phyloP scores from a whole-genome alignment of 2,113 vertebrate genomes.

The Hirundichthys speculiger region DNA sequence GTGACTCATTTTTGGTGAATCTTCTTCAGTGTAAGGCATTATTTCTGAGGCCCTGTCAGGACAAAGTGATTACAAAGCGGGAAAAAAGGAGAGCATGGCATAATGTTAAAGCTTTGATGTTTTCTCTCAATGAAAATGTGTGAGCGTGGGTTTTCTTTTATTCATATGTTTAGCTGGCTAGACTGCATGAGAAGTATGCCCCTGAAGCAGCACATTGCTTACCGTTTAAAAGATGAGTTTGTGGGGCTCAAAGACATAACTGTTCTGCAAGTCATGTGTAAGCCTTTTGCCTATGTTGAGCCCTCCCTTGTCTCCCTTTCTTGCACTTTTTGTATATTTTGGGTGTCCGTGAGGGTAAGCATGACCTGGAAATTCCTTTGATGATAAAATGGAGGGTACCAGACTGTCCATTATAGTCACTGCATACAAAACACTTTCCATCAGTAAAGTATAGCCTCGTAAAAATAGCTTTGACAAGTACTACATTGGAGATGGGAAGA shows the following conservation, averaged over 20 bases:
- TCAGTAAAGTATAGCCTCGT: slow-evolving; percentile 50
- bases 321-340: not conserved
- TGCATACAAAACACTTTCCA: slow-evolving; percentile 27
- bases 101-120: slow-evolving; percentile 25
- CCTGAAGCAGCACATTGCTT: too few species aligned
- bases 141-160: not conserved
- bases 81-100: not conserved
- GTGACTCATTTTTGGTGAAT: too few species aligned
- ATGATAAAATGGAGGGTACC: slow-evolving; percentile 1
- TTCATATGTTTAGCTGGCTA: not conserved
- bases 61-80: not conserved
- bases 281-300: slow-evolving; percentile 4
- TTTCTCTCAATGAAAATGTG: not conserved
- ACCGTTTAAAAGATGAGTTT: not conserved
- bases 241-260: not conserved
- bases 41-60: too few species aligned
- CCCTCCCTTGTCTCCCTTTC: not conserved
- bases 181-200: not conserved
- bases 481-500: slow-evolving; percentile 27
- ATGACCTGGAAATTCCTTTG: slow-evolving; percentile 4
- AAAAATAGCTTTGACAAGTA: slow-evolving; percentile 32
- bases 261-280: not conserved
- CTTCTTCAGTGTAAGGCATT: too few species aligned
- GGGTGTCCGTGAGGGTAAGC: slow-evolving; percentile 9
- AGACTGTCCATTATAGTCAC: not conserved